Base-by-base conservation (phyloP, 2,888 invertebrate genomes). In the Agapetus fuscipes region DNA sequence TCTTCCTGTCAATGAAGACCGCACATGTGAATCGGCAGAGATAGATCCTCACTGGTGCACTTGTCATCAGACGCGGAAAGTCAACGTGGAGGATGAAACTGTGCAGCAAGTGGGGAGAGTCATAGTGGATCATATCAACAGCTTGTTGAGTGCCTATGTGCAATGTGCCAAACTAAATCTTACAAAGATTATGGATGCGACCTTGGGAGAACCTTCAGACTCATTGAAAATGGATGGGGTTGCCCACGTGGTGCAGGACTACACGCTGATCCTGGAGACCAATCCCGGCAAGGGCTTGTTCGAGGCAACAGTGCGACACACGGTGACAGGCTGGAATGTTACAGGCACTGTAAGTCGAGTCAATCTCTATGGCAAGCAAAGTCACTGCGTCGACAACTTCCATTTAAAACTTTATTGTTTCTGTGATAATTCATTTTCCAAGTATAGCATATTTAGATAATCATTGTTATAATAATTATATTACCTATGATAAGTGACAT, bases 21-120 rank as follows among this genome's bases (percentile, higher is more conserved):
- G 94, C 30, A 86, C 83, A 0, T 95, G 94, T 56, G 66, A 73
- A 34, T 65, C 70, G 43, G 91, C 93, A 0, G 78, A 71, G 1
- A 87, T 95, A 41, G 76, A 80, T 0, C 77, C 80, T 16, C 86
- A 90, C 56, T 94, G 85, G 83, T 94, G 94, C 58, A 84, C 88
- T 14, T 94, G 94, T 50, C 83, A 87, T 53, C 73, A 73, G 41
- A 77, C 76, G 36, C 62, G 62, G 34, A 71, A 74, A 48, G 54
- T 86, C 12, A 55, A 69, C 1, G 60, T 62, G 1, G 66, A 71
- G 17, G 72, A 78, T 48, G 51, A 58, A 0, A 56, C 61, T 6
- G 80, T 83, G 0, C 56, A 62, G 4, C 64, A 74, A 27, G 78
- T 78, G 0, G 79, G 80, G 0, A 54, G 62, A 1, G 73, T 72